phyloP scores from a whole-genome alignment of 2,888 invertebrate species.

The Drosophila peninsularis region DNA sequence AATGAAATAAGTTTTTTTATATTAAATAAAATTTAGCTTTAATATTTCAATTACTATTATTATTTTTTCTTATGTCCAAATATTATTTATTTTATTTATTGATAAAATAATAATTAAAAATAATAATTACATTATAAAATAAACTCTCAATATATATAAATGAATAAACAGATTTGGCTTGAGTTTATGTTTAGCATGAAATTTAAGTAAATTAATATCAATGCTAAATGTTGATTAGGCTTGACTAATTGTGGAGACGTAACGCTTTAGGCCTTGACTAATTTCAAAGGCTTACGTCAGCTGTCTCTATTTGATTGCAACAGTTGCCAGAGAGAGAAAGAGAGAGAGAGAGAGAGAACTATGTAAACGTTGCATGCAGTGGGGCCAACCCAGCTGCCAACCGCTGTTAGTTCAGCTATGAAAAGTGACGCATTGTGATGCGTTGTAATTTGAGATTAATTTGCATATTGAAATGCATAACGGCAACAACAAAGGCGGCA shows the following conservation, averaged over 20 bases:
- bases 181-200: too few species aligned
- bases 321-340: constrained; percentile 23
- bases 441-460: constrained; percentile 72
- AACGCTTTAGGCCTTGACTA: neutral
- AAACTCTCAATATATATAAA: too few species aligned
- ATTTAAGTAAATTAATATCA: neutral
- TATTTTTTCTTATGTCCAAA: too few species aligned
- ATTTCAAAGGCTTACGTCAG: neutral
- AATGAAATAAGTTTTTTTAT: too few species aligned
- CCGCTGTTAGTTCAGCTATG: constrained; percentile 11
- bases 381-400: constrained; percentile 9
- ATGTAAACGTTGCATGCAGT: neutral
- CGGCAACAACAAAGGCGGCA: constrained; percentile 21
- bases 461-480: constrained; percentile 68
- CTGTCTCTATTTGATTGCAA: constrained; percentile 50
- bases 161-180: too few species aligned
- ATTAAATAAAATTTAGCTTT: too few species aligned
- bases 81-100: too few species aligned
- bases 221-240: neutral
- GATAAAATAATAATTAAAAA: too few species aligned
- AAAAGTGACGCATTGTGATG: constrained; percentile 36
- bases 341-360: neutral
- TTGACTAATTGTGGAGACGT: neutral
- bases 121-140: too few species aligned
- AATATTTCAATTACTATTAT: too few species aligned